Base-by-base conservation (phyloP, 92 coral and sea anemone genomes). In the Phenganax stokvisi region DNA sequence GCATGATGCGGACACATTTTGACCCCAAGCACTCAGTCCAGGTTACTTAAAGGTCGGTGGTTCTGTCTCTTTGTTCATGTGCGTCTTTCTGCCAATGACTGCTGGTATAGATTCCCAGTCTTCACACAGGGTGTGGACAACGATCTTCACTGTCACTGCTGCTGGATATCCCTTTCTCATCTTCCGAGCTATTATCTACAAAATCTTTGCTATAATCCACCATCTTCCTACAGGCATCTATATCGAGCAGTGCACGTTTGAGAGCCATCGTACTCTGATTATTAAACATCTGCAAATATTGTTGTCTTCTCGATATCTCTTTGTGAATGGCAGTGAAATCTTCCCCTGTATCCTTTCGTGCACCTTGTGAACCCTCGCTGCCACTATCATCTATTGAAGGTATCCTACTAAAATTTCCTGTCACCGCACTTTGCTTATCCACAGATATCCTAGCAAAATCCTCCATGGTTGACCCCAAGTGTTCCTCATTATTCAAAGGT, bases 191-290 rank as follows among this genome's bases (percentile, higher is more conserved):
- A 64, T 75, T 27, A 5, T 64, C 83, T 11, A 31, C 55, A 79
- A 79, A 79, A 65, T 79, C 83, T 64, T 79, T 64, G 51, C 83
- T 63, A 64, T 13, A 63, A 13, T 79, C 83, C 60, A 79, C 83
- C 83, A 79, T 79, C 62, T 79, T 64, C 57, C 68, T 67, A 53
- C 83, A 79, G 10, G 74, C 72, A 12, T 79, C 83, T 55, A 79
- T 79, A 29, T 79, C 83, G 10, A 79, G 72, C 3, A 79, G 83
- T 3, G 83, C 72, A 59, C 67, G 83, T n/a, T 79, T 79, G 11
- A 79, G 31, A 4, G 69, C 62, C 8, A 53, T 79, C 29, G 83
- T 79, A 29, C 83, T 62, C 65, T 79, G 83, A 17, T 79, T 53
- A 68, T 79, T 79, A 47, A 79, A 79, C 53, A 79, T 54, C 59